Conservation (phyloP, 2,113 vertebrate genomes). For the Rhegmatorhina hoffmannsi region DNA sequence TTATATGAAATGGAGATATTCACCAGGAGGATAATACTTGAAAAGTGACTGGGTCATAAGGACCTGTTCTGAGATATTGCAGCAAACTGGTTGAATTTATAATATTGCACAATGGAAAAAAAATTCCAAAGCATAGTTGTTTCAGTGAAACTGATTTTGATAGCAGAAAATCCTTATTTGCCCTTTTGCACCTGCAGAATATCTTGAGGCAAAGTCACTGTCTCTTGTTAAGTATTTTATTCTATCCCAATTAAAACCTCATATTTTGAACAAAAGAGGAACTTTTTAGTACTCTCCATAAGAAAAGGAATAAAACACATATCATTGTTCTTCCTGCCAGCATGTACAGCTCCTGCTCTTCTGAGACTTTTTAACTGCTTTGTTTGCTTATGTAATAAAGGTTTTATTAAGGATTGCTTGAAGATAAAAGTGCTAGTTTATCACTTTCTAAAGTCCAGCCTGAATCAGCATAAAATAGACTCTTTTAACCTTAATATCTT, state of each 20-base stretch:
- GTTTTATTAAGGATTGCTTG: slow-evolving; percentile 4
- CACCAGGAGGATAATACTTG: not conserved
- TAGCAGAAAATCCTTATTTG: not conserved
- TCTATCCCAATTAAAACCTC: slow-evolving; percentile 24
- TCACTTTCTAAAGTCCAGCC: not conserved
- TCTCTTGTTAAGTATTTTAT: slow-evolving; percentile 24
- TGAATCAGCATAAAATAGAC: not conserved
- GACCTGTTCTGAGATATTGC: not conserved
- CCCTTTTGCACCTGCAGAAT: not conserved
- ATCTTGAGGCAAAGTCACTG: slow-evolving; percentile 15
- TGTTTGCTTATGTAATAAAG: slow-evolving; percentile 46
- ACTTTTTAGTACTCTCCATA: not conserved
- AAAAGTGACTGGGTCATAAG: not conserved
- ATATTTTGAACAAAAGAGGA: slow-evolving; percentile 19
- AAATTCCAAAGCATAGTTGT: not conserved
- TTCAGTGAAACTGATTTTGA: not conserved
- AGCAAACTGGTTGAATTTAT: not conserved
- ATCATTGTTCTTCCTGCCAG: slow-evolving; percentile 1
- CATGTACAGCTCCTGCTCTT: not conserved
- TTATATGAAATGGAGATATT: not conserved
- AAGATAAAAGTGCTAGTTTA: not conserved
- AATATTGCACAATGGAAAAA: not conserved
- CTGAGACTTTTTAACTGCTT: slow-evolving; percentile 16
- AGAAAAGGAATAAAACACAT: not conserved
- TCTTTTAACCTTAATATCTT: not conserved